Percentiles rank a stretch among this genome's conserved stretches.
Conservation (phyloP, 2,888 invertebrate species). For the Troides aeacus region DNA sequence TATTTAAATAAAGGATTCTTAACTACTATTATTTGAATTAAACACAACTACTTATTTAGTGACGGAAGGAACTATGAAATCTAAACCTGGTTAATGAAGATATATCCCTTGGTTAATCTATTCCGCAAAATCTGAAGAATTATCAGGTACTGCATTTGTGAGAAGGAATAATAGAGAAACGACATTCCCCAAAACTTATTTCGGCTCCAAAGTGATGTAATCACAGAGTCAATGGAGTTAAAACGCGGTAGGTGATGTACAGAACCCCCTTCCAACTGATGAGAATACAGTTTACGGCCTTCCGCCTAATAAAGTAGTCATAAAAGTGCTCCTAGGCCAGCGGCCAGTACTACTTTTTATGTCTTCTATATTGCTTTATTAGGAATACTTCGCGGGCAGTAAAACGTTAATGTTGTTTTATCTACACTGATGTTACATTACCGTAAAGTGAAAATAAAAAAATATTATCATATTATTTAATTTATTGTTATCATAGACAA, state of each 20-base stretch:
- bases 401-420: conserved; percentile 29
- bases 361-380: conserved; percentile 44
- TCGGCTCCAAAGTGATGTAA: not conserved
- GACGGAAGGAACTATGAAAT: too few species aligned
- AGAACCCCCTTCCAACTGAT: conserved; percentile 48
- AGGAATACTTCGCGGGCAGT: conserved; percentile 30
- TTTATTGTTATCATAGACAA: not conserved
- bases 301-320: conserved; percentile 61
- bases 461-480: not conserved
- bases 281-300: conserved; percentile 59
- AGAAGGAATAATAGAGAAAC: not conserved
- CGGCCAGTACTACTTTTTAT: conserved; percentile 48
- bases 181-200: not conserved
- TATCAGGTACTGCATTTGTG: too few species aligned
- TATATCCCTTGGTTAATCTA: too few species aligned
- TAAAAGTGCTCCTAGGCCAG: conserved; percentile 52
- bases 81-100: too few species aligned
- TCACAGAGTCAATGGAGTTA: not conserved
- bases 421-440: conserved; percentile 8
- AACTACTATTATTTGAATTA: too few species aligned
- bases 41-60: too few species aligned
- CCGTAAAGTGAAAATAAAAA: conserved; percentile 1
- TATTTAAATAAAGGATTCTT: too few species aligned
- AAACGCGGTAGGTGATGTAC: conserved; percentile 20
- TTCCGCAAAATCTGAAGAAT: too few species aligned